phyloP scores from a whole-genome alignment of 2,797 vertebrate genomes.

The Manis pentadactyla region DNA sequence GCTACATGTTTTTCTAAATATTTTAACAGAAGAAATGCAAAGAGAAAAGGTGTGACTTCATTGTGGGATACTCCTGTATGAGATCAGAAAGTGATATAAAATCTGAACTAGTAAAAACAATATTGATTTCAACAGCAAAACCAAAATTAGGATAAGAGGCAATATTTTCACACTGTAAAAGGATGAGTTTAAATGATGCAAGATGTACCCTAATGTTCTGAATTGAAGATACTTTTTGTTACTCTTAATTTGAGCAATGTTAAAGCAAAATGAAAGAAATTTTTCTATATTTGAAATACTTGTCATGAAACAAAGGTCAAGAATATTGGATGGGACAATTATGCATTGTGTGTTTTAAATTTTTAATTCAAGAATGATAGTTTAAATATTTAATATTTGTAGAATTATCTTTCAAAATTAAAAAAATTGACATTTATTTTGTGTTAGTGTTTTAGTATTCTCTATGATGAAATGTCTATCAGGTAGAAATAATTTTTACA shows the following conservation, averaged over 20 bases:
- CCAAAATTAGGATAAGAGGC: background rate
- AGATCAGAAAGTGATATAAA: constrained; percentile 57
- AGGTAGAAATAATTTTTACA: constrained; percentile 33
- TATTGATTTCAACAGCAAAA: constrained; percentile 31
- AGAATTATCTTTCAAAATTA: constrained; percentile 33
- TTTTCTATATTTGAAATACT: constrained; percentile 32
- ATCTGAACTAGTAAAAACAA: constrained; percentile 45
- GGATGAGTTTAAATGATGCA: constrained; percentile 10
- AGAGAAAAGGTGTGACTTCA: constrained; percentile 14
- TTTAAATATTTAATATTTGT: constrained; percentile 13
- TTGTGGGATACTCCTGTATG: constrained; percentile 23
- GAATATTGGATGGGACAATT: constrained; percentile 2
- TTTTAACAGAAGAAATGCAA: constrained; percentile 34
- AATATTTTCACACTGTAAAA: constrained; percentile 40
- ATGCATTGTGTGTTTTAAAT: constrained; percentile 36
- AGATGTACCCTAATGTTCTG: background rate
- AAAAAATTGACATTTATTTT: background rate
- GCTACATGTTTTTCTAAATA: constrained; percentile 27
- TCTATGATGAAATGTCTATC: constrained; percentile 20
- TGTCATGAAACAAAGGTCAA: constrained; percentile 10
- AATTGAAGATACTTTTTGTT: constrained; percentile 27
- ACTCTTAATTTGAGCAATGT: constrained; percentile 39
- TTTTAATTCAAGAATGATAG: constrained; percentile 48
- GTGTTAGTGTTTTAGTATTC: constrained; percentile 22
- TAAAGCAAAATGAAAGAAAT: constrained; percentile 4